These are phyloP conservation scores for Gymnosoma rotundatum DNA, from an alignment of 2,888 invertebrate genomes.

Conservation along the genomic window DNA sequence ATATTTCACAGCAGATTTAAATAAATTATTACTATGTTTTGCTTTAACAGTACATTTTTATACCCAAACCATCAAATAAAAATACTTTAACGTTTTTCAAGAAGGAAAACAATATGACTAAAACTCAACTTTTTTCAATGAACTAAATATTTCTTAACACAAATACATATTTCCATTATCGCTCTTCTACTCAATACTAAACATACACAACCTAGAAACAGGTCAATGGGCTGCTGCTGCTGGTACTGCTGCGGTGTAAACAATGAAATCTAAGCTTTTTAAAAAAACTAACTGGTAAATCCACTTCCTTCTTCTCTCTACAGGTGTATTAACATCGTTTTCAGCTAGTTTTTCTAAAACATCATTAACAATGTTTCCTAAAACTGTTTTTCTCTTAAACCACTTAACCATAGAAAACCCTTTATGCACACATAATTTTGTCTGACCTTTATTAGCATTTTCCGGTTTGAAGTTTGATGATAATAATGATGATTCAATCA, in stretches of 20 bases:
- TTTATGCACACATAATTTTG: conserved; percentile 19
- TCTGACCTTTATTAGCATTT: conserved; percentile 37
- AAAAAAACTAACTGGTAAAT: conserved; percentile 12
- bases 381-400: background rate
- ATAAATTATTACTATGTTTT: too few species aligned
- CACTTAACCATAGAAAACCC: background rate
- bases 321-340: conserved; percentile 40
- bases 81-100: too few species aligned
- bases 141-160: background rate
- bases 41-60: too few species aligned
- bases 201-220: conserved; percentile 38
- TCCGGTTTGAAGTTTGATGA: conserved; percentile 45
- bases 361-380: conserved; percentile 5
- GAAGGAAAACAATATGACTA: too few species aligned
- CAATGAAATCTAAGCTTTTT: conserved; percentile 49
- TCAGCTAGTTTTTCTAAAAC: background rate
- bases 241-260: conserved; percentile 32
- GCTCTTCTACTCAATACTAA: conserved; percentile 15
- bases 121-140: too few species aligned
- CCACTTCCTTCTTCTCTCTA: background rate
- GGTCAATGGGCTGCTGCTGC: conserved; percentile 60
- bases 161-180: conserved; percentile 30
- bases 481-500: too few species aligned
- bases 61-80: too few species aligned
- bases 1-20: too few species aligned